A percentile compares a stretch with the other conserved stretches of the same genome.
phyloP scores from a whole-genome alignment of 2,113 vertebrate genomes.

The Chaetodon auriga region DNA sequence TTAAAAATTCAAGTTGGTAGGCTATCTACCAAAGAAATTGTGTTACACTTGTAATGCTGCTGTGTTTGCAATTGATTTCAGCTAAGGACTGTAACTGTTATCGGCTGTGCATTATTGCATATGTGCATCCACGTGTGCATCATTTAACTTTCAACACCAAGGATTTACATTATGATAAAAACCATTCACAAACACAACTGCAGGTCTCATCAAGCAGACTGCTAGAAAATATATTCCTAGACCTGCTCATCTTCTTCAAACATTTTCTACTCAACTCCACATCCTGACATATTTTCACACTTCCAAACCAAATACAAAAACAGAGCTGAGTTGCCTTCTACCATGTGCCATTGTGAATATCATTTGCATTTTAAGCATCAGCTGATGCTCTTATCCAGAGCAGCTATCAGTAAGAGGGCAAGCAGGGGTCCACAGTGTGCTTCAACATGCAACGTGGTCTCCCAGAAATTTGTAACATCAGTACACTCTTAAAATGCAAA shows the following conservation, averaged over 20 bases:
- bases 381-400: conserved; percentile 46
- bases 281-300: conserved; percentile 37
- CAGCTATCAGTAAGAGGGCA: conserved; percentile 42
- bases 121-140: conserved; percentile 62
- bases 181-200: conserved; percentile 49
- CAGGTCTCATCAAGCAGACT: conserved; percentile 54
- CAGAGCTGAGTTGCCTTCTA: conserved; percentile 28
- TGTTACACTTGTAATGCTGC: conserved; percentile 30
- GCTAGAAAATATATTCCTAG: conserved; percentile 50
- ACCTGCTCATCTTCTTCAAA: conserved; percentile 37
- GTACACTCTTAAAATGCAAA: conserved; percentile 51
- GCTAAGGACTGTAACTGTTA: conserved; percentile 64
- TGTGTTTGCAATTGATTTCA: conserved; percentile 59
- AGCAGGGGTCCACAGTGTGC: conserved; percentile 18
- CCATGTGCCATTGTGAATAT: conserved; percentile 46
- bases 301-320: conserved; percentile 53
- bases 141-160: conserved; percentile 72
- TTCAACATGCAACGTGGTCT: conserved; percentile 7
- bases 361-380: conserved; percentile 63
- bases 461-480: conserved; percentile 35
- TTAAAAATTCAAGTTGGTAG: conserved; percentile 20
- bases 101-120: conserved; percentile 65
- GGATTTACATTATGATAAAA: conserved; percentile 56
- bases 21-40: conserved; percentile 21
- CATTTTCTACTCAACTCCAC: conserved; percentile 8